Base-by-base conservation (phyloP, 2,888 invertebrate genomes). In the Acronicta leporina region DNA sequence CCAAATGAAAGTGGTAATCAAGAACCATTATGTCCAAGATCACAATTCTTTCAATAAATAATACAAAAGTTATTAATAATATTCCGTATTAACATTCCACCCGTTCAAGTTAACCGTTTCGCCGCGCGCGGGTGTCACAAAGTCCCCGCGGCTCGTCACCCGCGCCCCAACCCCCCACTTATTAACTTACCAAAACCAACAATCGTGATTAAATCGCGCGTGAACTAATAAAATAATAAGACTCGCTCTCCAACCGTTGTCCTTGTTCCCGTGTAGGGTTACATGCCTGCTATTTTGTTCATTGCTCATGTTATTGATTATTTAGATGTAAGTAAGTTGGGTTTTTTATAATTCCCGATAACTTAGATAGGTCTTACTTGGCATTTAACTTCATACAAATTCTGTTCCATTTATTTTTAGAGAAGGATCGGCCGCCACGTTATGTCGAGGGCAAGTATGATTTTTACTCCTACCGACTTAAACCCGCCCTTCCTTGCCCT, bases 131-230 rank as follows among this genome's bases (percentile, higher is more conserved):
- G 60, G 63, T 60, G 68, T 63, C 56, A 66, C 41, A 51, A 50
- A 58, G 64, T 49, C 63, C 61, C 64, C 51, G 42, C 15, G 11
- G 51, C 67, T 52, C 38, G 44, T 71, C 57, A 50, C 68, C 64
- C 76, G 79, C 77, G 73, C 78, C 79, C 68, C 83, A 83, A 84
- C 87, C 86, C 89, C 84, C 80, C 86, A 80, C 85, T 91, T 93
- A 92, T 94, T 92, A 91, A 91, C 93, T 94, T 92, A 92, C 88
- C 89, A 92, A 89, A 94, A 92, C 93, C 92, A 94, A 94, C 94
- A 94, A 92, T 93, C 91, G 91, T 92, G 94, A 94, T 94, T 92
- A 93, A 94, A 94, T 94, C 93, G 94, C 90, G 92, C 93, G 92
- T 89, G 87, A 92, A 92, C 93, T 93, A 93, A 94, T 92, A 91